Evolutionary conservation across 2,797 vertebrate genomes (phyloP), one percentile per base, ranked within the genome.

Genomic region (Petrocephalus schoutedeni): DNA sequence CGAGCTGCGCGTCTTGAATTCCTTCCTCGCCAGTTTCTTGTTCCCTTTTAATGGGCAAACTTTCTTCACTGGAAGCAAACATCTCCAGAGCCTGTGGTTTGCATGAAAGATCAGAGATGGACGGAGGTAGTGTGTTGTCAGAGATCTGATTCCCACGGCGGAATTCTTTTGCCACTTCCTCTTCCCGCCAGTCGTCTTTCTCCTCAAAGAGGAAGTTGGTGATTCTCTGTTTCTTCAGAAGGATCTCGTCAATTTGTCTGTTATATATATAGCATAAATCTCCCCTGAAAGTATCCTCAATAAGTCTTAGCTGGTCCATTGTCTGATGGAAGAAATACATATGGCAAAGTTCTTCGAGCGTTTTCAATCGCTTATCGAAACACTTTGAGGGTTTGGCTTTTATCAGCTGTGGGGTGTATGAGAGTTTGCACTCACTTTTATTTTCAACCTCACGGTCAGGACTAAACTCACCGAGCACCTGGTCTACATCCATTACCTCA

Each of bases 301-400:
- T 96, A 58, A 95, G 94, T 87, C 95, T 96, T 87, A 99, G 93
- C 89, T 98, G 96, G 82, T 96, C 97, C 80, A 99, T 92, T 0
- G 98, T 98, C 89, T 97, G 97, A 21, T 93, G 95, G 88, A 98
- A 99, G 93, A 97, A 98, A 21, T 94, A 95, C n/a, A 95, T 61
- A 0, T 99, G 97, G 0, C 98, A 99, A 82, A 99, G 96, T 87
- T 99, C 98, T 89, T 96, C 95, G 53, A 99, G 93, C 0, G 97
- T 99, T 94, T 99, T 99, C 92, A 99, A 93, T 19, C 98, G 98
- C 91, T 99, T 99, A 94, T 99, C 98, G 49, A 99, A 99, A 93
- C 98, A 99, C 89, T 99, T 99, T 14, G 98, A 95, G 4, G 97
- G 98, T 91, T 97, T 98, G 0, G 97, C 97, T 94, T 98, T 99